Conservation (phyloP, 2,888 invertebrate genomes). For the Aphidius colemani region DNA sequence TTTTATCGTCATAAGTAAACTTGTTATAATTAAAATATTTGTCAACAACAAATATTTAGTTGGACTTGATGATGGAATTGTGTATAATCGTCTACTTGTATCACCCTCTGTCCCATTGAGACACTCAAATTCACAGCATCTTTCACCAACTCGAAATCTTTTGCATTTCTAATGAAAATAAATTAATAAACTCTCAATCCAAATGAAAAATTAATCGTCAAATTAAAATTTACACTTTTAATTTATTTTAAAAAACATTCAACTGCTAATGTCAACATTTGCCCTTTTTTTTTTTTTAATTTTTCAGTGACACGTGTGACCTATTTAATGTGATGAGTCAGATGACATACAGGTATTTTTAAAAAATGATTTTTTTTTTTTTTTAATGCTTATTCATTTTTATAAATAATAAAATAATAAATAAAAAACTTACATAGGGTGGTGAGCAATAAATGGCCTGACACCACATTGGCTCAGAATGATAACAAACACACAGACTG, state of each 20-base stretch:
- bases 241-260: no score
- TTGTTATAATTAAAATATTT: conserved; percentile 12
- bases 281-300: not conserved
- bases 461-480: conserved; percentile 85
- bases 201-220: no score
- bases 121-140: conserved; percentile 90
- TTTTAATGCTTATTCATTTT: not conserved
- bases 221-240: no score
- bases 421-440: conserved; percentile 72
- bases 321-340: not conserved
- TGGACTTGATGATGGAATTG: not conserved
- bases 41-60: not conserved
- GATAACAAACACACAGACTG: conserved; percentile 84
- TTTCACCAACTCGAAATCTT: conserved; percentile 79
- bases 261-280: not conserved
- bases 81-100: conserved; percentile 3
- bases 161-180: conserved; percentile 73
- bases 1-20: conserved; percentile 10
- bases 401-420: no score
- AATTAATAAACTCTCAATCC: not conserved
- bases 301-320: not conserved
- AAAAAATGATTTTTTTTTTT: not conserved
- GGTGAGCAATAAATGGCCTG: conserved; percentile 86
- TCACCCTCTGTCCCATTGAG: conserved; percentile 63
- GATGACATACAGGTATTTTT: not conserved